Conservation (phyloP, 2,888 invertebrate genomes). For the Osmoderma eremita region DNA sequence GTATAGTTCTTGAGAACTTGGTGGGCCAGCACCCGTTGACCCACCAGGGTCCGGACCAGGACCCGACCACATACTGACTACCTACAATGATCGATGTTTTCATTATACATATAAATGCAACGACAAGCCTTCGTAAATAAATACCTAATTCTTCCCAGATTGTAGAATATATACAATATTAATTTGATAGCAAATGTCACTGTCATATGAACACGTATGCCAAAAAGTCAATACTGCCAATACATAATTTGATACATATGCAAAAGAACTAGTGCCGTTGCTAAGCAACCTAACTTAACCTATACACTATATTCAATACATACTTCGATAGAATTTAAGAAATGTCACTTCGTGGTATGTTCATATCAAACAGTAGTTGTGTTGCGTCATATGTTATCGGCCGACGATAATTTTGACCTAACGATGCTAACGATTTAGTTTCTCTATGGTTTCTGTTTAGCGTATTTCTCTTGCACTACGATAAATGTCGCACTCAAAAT, state of each 20-base stretch:
- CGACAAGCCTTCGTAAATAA: background rate
- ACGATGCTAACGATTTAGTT: no score
- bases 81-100: slow-evolving; percentile 15
- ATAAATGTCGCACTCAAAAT: slow-evolving; percentile 26
- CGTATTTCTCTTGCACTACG: background rate
- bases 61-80: slow-evolving; percentile 59
- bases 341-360: background rate
- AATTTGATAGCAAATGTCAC: slow-evolving; percentile 32
- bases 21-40: slow-evolving; percentile 32
- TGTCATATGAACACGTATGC: slow-evolving; percentile 32
- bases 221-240: slow-evolving; percentile 8
- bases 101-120: background rate
- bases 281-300: slow-evolving; percentile 3
- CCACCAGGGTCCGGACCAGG: slow-evolving; percentile 51
- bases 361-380: background rate
- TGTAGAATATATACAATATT: slow-evolving; percentile 16
- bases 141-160: slow-evolving; percentile 32
- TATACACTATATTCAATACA: background rate
- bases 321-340: background rate
- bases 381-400: slow-evolving; percentile 31
- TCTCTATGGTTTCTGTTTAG: background rate
- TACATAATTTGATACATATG: background rate
- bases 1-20: slow-evolving; percentile 53
- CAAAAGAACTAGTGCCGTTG: background rate
- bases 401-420: slow-evolving; percentile 8